phyloP scores from a whole-genome alignment of 1,140 invertebrate genomes.

The Cephus cinctus region DNA sequence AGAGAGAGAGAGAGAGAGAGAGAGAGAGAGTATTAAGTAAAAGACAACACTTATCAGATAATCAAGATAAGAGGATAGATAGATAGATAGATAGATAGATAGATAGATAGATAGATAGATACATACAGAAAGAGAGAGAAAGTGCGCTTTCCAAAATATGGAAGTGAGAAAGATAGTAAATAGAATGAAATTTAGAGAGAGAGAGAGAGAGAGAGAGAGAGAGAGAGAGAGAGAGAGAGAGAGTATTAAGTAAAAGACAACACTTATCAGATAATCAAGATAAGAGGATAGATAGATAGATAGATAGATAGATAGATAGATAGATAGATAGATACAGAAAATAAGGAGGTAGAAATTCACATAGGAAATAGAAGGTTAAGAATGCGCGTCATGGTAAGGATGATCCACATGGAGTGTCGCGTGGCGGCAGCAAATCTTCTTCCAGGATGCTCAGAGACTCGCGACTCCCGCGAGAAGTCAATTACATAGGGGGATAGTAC shows the following conservation, averaged over 20 bases:
- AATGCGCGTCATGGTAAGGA: neutral
- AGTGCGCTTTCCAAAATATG: too few species aligned
- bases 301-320: conserved; percentile 8
- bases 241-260: neutral
- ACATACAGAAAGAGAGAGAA: conserved; percentile 6
- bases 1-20: neutral
- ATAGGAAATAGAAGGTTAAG: conserved; percentile 4
- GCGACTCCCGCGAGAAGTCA: neutral
- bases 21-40: conserved; percentile 1
- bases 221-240: conserved; percentile 9
- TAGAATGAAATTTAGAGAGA: too few species aligned
- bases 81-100: conserved; percentile 6
- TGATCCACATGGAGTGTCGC: neutral
- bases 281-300: conserved; percentile 2
- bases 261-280: conserved; percentile 3
- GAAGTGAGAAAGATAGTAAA: too few species aligned
- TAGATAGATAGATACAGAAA: conserved; percentile 13
- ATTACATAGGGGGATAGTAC: too few species aligned
- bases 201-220: neutral
- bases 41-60: neutral
- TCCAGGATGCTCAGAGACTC: too few species aligned
- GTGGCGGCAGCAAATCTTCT: too few species aligned
- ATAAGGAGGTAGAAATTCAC: conserved; percentile 1
- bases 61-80: neutral
- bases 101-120: conserved; percentile 12